Percentiles rank a stretch among this genome's conserved stretches.
These are phyloP conservation scores for Eilema griseolum DNA, from an alignment of 2,888 invertebrate genomes.

Conservation along the genomic window DNA sequence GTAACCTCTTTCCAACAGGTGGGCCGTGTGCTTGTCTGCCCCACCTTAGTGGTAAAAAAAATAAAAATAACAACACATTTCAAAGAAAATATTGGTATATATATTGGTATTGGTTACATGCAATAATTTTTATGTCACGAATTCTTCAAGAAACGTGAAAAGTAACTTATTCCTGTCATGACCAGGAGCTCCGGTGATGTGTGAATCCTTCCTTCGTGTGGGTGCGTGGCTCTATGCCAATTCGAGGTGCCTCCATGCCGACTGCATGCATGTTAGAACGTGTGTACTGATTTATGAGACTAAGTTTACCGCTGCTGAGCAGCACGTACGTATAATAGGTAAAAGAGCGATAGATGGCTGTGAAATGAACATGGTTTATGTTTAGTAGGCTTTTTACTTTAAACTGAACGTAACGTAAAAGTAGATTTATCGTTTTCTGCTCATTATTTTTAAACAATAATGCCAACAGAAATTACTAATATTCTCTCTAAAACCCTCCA, in stretches of 20 bases:
- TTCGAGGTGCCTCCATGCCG: constrained; percentile 58
- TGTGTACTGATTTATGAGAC: constrained; percentile 65
- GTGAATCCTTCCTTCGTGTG: constrained; percentile 43
- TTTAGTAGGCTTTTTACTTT: background rate
- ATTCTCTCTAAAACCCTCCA: too few relatives aligned
- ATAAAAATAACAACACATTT: background rate
- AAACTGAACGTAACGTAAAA: background rate
- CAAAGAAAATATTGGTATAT: background rate
- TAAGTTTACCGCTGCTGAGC: constrained; percentile 63
- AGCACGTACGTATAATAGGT: constrained; percentile 40
- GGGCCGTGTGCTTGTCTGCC: too few relatives aligned
- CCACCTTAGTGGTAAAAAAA: too few relatives aligned
- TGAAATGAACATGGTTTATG: background rate
- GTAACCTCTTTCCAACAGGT: too few relatives aligned
- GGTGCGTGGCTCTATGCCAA: constrained; percentile 77
- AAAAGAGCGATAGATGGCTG: constrained; percentile 30
- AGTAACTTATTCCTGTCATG: constrained; percentile 47
- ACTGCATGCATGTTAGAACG: constrained; percentile 59
- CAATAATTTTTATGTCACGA: constrained; percentile 16
- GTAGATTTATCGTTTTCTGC: background rate
- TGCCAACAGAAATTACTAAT: too few relatives aligned
- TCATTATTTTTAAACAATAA: too few relatives aligned
- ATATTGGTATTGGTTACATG: background rate
- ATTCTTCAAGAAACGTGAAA: constrained; percentile 43
- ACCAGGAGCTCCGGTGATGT: constrained; percentile 42